Evolutionary conservation across 1,140 invertebrate species (phyloP), one percentile per base, ranked within the genome.

Genomic region (Procambarus clarkii): DNA sequence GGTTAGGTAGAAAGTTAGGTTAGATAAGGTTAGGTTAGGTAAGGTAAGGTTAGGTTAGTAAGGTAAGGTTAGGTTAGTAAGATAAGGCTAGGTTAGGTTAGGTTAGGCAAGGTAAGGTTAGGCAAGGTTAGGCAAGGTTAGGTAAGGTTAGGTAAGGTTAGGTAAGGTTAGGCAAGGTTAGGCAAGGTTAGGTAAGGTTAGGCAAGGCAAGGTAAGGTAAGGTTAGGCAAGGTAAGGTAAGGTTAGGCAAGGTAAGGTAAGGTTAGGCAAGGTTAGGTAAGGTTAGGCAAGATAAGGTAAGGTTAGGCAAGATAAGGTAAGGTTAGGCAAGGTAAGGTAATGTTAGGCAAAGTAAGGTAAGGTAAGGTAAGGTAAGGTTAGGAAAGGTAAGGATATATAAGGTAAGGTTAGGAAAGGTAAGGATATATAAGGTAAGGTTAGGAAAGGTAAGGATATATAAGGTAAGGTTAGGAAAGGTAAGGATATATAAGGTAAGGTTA

Each of bases 91-190:
- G 69, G 69, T 71, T 5, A 54, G 50, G 77, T 48, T 48, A 50
- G 48, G 77, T 48, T 48, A 79, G 77, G 77, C 48, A 79, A 79
- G 77, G 77, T 79, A 79, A 79, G 48, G 77, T 46, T n/a, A 79
- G 48, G 77, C 18, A 79, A 79, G 77, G 48, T n/a, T 48, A 50
- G 48, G 77, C 18, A 50, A 79, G 44, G 48, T 54, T 5, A 54
- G 50, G 50, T 54, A 54, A 44, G 77, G 77, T 79, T 15, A 44
- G 77, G 77, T 79, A 50, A 50, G 77, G 77, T 46, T 48, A 79
- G 77, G 77, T 18, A 79, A 79, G 77, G 77, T 21, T 48, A 50
- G 76, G 76, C 8, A 77, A 46, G 50, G 50, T 54, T 5, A 54
- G 50, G 45, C 9, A 46, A 46, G 45, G 45, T 44, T 9, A 46